phyloP scores from a whole-genome alignment of 2,888 invertebrate species.

The Smittia sp. region DNA sequence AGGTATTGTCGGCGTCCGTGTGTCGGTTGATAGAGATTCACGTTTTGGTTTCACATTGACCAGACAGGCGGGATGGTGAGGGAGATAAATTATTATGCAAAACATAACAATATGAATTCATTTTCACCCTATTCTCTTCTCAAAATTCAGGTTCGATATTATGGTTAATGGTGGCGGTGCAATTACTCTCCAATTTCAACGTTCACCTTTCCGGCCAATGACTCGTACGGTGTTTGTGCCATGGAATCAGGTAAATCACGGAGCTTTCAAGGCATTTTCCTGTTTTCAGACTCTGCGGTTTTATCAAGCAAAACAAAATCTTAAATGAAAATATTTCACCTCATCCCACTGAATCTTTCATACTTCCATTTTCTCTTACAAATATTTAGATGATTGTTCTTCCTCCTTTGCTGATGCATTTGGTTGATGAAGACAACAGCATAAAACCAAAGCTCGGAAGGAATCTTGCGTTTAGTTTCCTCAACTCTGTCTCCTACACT shows the following conservation, averaged over 20 bases:
- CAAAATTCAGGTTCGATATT: constrained; percentile 83
- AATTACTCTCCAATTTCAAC: constrained; percentile 92
- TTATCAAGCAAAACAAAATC: too few species aligned
- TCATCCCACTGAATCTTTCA: not conserved
- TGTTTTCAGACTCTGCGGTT: too few species aligned
- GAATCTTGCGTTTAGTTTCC: constrained; percentile 53
- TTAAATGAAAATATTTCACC: not conserved
- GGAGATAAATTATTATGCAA: constrained; percentile 46
- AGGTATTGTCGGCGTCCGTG: constrained; percentile 95
- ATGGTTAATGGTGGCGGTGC: constrained; percentile 98
- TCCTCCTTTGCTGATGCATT: constrained; percentile 82
- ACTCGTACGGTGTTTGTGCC: constrained; percentile 91
- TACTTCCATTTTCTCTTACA: not conserved
- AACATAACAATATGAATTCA: not conserved
- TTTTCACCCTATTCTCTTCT: not conserved
- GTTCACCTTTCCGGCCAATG: constrained; percentile 87
- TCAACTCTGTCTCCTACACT: constrained; percentile 53
- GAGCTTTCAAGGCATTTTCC: not conserved
- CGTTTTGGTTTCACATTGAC: constrained; percentile 95
- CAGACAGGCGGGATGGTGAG: constrained; percentile 91
- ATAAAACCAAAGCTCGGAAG: constrained; percentile 32
- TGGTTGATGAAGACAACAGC: constrained; percentile 66
- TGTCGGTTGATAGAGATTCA: constrained; percentile 90
- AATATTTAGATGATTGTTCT: constrained; percentile 77
- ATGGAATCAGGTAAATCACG: constrained; percentile 69